Conservation (phyloP, 1,140 invertebrate genomes). For the Caenorhabditis tropicalis region DNA sequence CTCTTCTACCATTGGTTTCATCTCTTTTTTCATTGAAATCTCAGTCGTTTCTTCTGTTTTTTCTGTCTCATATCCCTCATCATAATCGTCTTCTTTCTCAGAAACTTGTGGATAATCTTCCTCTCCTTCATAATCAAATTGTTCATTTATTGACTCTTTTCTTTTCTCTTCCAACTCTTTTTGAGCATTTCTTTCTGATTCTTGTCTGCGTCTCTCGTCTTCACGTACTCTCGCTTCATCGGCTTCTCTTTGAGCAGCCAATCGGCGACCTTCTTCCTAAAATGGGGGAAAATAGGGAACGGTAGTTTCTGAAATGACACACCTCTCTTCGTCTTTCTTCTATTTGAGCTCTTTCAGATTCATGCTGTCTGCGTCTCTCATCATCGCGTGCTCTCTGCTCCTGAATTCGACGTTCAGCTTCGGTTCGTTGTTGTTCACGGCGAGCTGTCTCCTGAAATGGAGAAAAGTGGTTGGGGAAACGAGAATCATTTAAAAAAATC, state of each 20-base stretch:
- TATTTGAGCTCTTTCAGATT: conserved; percentile 4
- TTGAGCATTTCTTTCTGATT: not conserved
- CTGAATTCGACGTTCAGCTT: conserved; percentile 22
- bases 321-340: conserved; percentile 26
- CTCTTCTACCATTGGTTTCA: conserved; percentile 6
- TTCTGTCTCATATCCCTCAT: conserved; percentile 20
- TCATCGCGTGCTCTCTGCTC: conserved; percentile 23
- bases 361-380: conserved; percentile 20
- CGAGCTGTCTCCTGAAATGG: conserved; percentile 16
- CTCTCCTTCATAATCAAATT: conserved; percentile 29
- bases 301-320: not conserved
- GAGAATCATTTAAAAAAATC: too few relatives aligned
- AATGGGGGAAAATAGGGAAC: not conserved
- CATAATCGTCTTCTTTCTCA: conserved; percentile 36
- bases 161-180: not conserved
- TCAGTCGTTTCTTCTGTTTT: conserved; percentile 4
- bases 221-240: conserved; percentile 16
- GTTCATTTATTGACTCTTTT: not conserved
- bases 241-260: conserved; percentile 31
- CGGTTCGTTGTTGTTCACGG: conserved; percentile 11
- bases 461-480: too few relatives aligned
- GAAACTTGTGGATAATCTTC: conserved; percentile 37
- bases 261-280: conserved; percentile 12
- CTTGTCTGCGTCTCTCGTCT: conserved; percentile 6
- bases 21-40: not conserved